Base-by-base conservation (phyloP, 2,888 invertebrate genomes). In the Lomographa bimaculata region DNA sequence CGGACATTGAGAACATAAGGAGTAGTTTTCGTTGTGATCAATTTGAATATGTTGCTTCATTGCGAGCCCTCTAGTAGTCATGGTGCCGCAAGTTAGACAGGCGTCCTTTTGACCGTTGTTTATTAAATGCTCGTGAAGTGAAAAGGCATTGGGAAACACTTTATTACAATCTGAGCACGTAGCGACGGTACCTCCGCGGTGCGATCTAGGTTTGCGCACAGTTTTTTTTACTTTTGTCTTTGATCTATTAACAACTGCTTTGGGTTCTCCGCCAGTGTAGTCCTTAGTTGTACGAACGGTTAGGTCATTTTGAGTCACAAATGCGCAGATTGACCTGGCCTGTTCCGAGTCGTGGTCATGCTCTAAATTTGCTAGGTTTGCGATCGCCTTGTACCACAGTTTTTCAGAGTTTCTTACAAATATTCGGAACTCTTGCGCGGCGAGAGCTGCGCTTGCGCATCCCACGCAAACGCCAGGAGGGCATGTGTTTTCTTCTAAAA, bases 51-150 rank as follows among this genome's bases (percentile, higher is more conserved):
- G 87, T 0, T 73, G 60, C 16, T 65, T 65, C 70, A 86, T 71
- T 6, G 66, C 65, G 18, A 56, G 45, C 0, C 87, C 85, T 26
- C 80, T 60, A 0, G 57, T 34, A 0, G 70, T 21, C 0, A 86
- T 66, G 0, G 40, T 42, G 0, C 85, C 86, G 23, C 87, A 87
- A 0, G 62, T 44, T 5, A 62, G 44, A 16, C 87, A 89, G 0
- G 78, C 81, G 18, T 85, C 84, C 19, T 80, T 84, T 19, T 78
- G 74, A 0, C 82, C 84, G 43, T 82, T 84, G 49, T 87, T 87
- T 18, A 69, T 70, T 7, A 86, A 55, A 50, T 89, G 87, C 33
- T 69, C 38, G 27, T 72, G 75, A 3, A 89, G 37, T 25, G 72
- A 76, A 18, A 76, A 74, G 0, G 87, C 84, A 19, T 74, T 81